phyloP scores from a whole-genome alignment of 2,888 invertebrate species.

The Spilarctia lutea region DNA sequence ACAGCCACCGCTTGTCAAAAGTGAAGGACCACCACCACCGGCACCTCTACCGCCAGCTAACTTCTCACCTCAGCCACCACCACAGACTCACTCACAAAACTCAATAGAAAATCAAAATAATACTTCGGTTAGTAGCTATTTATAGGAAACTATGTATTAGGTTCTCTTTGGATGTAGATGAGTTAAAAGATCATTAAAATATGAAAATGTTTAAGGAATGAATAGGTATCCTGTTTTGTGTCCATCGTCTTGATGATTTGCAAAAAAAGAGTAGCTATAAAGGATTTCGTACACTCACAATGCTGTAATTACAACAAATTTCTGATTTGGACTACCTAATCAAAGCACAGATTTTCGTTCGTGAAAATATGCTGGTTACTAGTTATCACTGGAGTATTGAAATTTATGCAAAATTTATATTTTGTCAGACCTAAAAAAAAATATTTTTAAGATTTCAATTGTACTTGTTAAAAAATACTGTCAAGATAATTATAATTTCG shows the following conservation, averaged over 20 bases:
- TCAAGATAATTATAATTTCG: no score
- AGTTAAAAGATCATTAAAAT: neutral
- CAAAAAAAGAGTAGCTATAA: neutral
- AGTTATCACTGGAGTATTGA: no score
- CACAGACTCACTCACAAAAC: constrained; percentile 79
- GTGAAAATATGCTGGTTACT: no score
- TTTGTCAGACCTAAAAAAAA: no score
- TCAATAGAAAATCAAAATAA: constrained; percentile 88
- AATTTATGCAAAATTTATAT: no score
- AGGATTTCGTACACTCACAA: neutral
- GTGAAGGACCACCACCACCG: constrained; percentile 82
- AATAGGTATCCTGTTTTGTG: no score
- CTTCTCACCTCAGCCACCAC: constrained; percentile 80
- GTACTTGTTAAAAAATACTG: no score
- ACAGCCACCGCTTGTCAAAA: constrained; percentile 83
- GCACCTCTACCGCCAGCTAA: constrained; percentile 78
- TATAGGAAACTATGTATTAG: neutral
- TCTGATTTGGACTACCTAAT: no score
- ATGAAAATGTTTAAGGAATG: neutral
- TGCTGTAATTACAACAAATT: no score
- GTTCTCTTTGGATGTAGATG: neutral
- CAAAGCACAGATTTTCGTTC: no score
- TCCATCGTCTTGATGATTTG: neutral
- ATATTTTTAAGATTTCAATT: no score
- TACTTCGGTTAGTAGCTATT: constrained; percentile 71